Base-by-base conservation (phyloP, 2,113 vertebrate genomes). In the Penelope pileata region DNA sequence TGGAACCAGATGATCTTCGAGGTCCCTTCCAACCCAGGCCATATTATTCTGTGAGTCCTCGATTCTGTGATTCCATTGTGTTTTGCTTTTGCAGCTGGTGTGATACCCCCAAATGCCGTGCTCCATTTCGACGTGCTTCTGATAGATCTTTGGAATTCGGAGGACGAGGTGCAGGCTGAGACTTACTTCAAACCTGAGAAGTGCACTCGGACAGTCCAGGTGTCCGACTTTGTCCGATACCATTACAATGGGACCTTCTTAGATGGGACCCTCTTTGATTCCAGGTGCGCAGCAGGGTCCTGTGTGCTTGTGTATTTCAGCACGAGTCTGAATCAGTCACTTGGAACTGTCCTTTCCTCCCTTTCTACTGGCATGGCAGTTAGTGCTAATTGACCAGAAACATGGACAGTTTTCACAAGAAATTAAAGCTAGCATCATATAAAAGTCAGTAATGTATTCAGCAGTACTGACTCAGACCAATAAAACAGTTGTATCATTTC, bases 241-340 rank as follows among this genome's bases (percentile, higher is more conserved):
- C 99, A 99, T 95, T 99, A 99, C 96, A 99, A 99, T 1, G 99
- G 99, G 19, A 99, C 99, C 0, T 98, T 99, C 95, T 93, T 99
- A 70, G 99, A 99, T 8, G 99, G 99, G n/a, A 99, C 99, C 0
- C 98, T 99, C 4, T 99, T 99, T 85, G 99, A 99, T 75, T 99
- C 99, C 18, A 99, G 99, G 99, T 99, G 85, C 0, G 30, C 43
- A n/a, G 22, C 77, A 77, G 91, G 8, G 6, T 1, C 58, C 9
- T 79, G 78, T 83, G 54, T 38, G n/a, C 51, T 30, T 68, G 14
- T 59, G 56, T 26, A 19, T 62, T 56, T 36, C 34, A 42, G 14
- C 3, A 38, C 42, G 8, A 47, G 6, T 26, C 45, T 83, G 51
- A 38, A 27, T n/a, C 18, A 56, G 45, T 38, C 60, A 27, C n/a